Base-by-base conservation (phyloP, 37 sponge, comb jelly and placozoan genomes). In the Cladorhizidae sp. region DNA sequence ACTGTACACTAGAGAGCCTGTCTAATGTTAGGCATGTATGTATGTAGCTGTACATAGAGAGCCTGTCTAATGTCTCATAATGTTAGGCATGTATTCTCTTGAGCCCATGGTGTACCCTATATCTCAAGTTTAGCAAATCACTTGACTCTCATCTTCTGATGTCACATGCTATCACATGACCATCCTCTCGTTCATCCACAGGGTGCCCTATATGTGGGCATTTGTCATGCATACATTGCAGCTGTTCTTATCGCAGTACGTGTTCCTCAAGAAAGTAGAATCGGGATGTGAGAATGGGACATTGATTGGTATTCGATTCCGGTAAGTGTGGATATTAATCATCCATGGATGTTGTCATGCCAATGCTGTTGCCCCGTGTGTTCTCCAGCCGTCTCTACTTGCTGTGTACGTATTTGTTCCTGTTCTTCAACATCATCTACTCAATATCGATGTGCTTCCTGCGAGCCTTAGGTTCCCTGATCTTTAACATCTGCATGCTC, bases 131-230 rank as follows among this genome's bases (percentile, higher is more conserved):
- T n/a, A n/a, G n/a, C n/a, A n/a, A n/a, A n/a, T n/a, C n/a, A n/a
- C n/a, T n/a, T n/a, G n/a, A 45, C 9, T 45, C 8, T 45, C 49
- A 45, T 26, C 61, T 28, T 59, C 61, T 59, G 61, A 59, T 26
- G 28, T 59, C 28, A 28, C 6, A 5, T 59, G 61, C 28, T 59
- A 6, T 28, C 61, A 17, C 28, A 26, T 59, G 61, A 59, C 28
- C 61, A 28, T 26, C 12, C 17, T 59, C 17, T 17, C n/a, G n/a
- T n/a, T n/a, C n/a, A n/a, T n/a, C 5, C 7, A 28, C 79, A 85
- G 85, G 72, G 63, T 85, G 3, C 85, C 85, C 2, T 23, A 77
- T 71, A 72, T 71, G 64, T 85, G 85, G 85, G 50, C 58, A 35
- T 59, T 72, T 25, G 78, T 33, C 22, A 42, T 85, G 61, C 74